Percentiles rank a stretch among this genome's conserved stretches.
Evolutionary conservation across 2,888 invertebrate genomes (phyloP).

Genomic region (Drosophila austrosaltans): DNA sequence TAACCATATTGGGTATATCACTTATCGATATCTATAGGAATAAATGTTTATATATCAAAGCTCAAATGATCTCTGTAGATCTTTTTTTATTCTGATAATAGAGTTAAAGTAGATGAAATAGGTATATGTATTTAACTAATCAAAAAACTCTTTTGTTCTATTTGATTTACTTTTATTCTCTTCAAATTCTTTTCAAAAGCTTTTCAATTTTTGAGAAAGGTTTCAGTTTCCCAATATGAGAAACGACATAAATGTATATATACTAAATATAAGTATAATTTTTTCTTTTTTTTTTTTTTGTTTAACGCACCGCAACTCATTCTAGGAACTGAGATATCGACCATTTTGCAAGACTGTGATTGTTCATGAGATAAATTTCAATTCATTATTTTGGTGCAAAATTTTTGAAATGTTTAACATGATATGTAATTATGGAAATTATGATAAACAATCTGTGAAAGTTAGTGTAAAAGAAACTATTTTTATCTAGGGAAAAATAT

Average conservation of each 20-base stretch:
- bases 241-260: neutral
- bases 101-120: no score
- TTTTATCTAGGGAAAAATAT: no score
- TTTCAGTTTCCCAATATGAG: neutral
- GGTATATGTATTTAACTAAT: no score
- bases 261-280: slow-evolving; percentile 1
- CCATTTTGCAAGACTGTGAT: neutral
- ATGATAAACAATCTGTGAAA: neutral
- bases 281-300: neutral
- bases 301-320: neutral
- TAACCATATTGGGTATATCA: no score
- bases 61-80: no score
- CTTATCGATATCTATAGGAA: no score
- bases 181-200: neutral
- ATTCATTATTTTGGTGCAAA: slow-evolving; percentile 2
- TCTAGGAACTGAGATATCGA: slow-evolving; percentile 1
- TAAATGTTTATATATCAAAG: no score
- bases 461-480: neutral
- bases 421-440: neutral
- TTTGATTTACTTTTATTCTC: no score
- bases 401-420: neutral
- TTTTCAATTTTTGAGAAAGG: neutral
- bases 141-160: no score
- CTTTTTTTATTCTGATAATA: no score
- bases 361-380: neutral